phyloP scores from a whole-genome alignment of 1,140 invertebrate genomes.

The Zaprionus taronus region DNA sequence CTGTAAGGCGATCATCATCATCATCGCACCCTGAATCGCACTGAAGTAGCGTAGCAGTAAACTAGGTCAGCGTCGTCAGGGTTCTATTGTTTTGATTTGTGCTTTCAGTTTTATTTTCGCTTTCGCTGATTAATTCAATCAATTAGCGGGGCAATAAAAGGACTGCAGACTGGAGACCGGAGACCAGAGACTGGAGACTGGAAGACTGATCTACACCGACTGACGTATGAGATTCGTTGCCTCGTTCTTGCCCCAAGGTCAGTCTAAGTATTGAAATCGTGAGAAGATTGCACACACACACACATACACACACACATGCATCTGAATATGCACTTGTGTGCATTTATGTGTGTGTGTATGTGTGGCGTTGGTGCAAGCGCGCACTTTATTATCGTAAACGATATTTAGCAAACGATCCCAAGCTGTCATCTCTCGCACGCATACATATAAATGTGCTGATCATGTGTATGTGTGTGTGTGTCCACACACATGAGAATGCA shows the following conservation, averaged over 20 bases:
- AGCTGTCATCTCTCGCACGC: conserved; percentile 14
- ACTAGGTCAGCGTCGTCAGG: conserved; percentile 29
- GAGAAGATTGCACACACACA: neutral
- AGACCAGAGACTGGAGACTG: no score
- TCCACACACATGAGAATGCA: neutral
- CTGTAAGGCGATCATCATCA: neutral
- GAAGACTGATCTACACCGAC: neutral
- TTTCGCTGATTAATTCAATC: conserved; percentile 58
- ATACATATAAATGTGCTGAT: neutral
- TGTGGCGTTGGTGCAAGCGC: neutral
- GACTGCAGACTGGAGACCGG: conserved; percentile 20
- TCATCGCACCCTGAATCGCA: neutral
- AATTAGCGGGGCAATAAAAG: conserved; percentile 70
- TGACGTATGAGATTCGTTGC: neutral
- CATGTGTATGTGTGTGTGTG: conserved; percentile 6
- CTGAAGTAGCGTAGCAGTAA: neutral
- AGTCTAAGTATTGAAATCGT: neutral
- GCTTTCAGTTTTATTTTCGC: conserved; percentile 34
- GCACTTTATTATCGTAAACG: neutral
- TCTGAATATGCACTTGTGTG: neutral
- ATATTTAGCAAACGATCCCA: neutral
- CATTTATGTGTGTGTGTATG: neutral
- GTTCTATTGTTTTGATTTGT: conserved; percentile 32
- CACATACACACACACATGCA: neutral
- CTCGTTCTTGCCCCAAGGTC: conserved; percentile 43